These are phyloP conservation scores for Drosophila incognita DNA, from an alignment of 2,888 invertebrate genomes.

Conservation along the genomic window DNA sequence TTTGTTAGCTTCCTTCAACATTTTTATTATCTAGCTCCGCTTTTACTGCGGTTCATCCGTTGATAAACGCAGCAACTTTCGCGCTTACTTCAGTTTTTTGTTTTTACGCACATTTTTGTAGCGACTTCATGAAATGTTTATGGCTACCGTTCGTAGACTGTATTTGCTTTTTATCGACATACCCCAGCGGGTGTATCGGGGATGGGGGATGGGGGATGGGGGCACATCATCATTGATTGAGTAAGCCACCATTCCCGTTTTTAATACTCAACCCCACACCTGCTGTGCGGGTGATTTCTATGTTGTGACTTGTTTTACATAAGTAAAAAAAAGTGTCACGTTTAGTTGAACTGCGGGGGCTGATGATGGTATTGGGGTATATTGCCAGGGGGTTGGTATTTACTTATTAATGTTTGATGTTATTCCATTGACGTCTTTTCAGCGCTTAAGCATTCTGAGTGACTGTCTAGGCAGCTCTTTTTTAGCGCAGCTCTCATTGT, in stretches of 20 bases:
- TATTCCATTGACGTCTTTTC: conserved; percentile 45
- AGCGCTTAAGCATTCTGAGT: conserved; percentile 36
- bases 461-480: conserved; percentile 37
- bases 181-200: conserved; percentile 3
- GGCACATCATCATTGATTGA: conserved; percentile 48
- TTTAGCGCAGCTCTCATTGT: conserved; percentile 12
- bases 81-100: conserved; percentile 51
- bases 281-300: conserved; percentile 5
- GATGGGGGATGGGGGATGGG: not conserved
- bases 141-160: conserved; percentile 46
- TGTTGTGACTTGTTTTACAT: conserved; percentile 57
- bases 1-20: conserved; percentile 7
- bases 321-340: conserved; percentile 55
- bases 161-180: conserved; percentile 57
- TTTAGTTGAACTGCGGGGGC: conserved; percentile 29
- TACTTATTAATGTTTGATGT: conserved; percentile 58
- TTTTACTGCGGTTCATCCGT: conserved; percentile 64
- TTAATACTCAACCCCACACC: conserved; percentile 6
- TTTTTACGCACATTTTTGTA: conserved; percentile 60
- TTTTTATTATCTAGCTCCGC: conserved; percentile 68
- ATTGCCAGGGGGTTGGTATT: not conserved
- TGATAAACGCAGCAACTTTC: conserved; percentile 60
- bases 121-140: conserved; percentile 76
- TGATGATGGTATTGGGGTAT: not conserved
- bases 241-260: conserved; percentile 19